A percentile compares a stretch with the other conserved stretches of the same genome.
Conservation (phyloP, 2,888 invertebrate genomes). For the Chrysolina haemoptera region DNA sequence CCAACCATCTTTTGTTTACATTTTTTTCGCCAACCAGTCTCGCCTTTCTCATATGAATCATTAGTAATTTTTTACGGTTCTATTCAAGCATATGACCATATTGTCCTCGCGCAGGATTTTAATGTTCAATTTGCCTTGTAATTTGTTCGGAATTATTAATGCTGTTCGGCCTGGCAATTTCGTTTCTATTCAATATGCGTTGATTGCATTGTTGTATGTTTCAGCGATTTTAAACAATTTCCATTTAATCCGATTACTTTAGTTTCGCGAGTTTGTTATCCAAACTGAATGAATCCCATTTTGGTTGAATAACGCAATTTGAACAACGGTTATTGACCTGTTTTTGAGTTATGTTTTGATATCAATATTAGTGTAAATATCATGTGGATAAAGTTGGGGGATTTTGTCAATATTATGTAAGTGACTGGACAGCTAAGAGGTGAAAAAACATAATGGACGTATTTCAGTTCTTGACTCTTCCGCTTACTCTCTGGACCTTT, state of each 20-base stretch:
- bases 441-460: neutral
- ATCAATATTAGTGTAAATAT: neutral
- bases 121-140: slow-evolving; percentile 6
- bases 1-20: slow-evolving; percentile 9
- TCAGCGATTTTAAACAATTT: neutral
- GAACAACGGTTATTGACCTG: too few relatives aligned
- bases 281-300: neutral
- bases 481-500: neutral
- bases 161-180: neutral
- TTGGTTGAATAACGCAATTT: neutral
- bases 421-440: neutral
- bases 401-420: neutral
- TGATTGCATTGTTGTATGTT: slow-evolving; percentile 15
- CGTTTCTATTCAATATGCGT: slow-evolving; percentile 8
- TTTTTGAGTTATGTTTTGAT: too few relatives aligned
- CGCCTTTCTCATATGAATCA: slow-evolving; percentile 16
- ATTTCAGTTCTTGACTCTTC: neutral
- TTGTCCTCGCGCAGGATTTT: neutral
- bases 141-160: slow-evolving; percentile 15
- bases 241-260: neutral
- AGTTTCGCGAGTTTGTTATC: neutral
- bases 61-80: neutral
- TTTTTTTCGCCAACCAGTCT: slow-evolving; percentile 4
- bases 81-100: slow-evolving; percentile 4
- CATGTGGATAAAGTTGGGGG: too few relatives aligned